A percentile compares a stretch with the other conserved stretches of the same genome.
phyloP scores from a whole-genome alignment of 2,797 vertebrate species.

The Cynodonichthys magdalenae region DNA sequence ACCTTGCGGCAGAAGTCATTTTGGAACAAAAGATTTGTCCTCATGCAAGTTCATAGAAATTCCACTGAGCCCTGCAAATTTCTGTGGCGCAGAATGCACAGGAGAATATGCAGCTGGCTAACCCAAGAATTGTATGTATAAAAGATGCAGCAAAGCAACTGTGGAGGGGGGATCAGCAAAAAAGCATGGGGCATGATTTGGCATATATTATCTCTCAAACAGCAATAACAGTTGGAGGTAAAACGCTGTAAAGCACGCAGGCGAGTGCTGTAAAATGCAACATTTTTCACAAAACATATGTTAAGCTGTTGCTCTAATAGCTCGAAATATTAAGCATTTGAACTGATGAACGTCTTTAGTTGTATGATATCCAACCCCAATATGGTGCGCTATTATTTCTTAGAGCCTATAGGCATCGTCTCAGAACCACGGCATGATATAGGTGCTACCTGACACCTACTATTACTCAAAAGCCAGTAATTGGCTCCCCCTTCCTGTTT shows the following conservation, averaged over 20 bases:
- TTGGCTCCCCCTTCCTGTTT: constrained; percentile 53
- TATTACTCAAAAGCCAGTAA: constrained; percentile 50
- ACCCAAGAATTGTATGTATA: constrained; percentile 59
- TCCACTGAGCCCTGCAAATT: constrained; percentile 69
- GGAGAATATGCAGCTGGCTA: constrained; percentile 63
- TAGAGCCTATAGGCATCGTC: constrained; percentile 29
- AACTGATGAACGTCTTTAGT: constrained; percentile 32
- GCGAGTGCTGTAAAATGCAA: constrained; percentile 19
- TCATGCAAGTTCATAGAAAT: constrained; percentile 69
- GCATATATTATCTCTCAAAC: constrained; percentile 61
- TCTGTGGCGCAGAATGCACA: constrained; percentile 46
- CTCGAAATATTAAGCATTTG: constrained; percentile 30
- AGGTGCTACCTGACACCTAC: not conserved
- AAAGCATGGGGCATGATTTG: constrained; percentile 60
- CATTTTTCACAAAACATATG: constrained; percentile 27
- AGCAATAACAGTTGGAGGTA: constrained; percentile 27
- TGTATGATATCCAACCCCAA: constrained; percentile 11
- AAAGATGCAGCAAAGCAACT: constrained; percentile 58
- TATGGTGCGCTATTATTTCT: constrained; percentile 29
- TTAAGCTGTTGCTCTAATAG: constrained; percentile 13
- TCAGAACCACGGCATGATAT: constrained; percentile 39
- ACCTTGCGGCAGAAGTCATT: constrained; percentile 67
- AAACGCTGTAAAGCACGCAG: constrained; percentile 19
- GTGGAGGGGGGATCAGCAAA: constrained; percentile 67
- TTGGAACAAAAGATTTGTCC: constrained; percentile 72